Conservation (phyloP, 2,797 vertebrate species). For the Pantherophis alleghaniensis region DNA sequence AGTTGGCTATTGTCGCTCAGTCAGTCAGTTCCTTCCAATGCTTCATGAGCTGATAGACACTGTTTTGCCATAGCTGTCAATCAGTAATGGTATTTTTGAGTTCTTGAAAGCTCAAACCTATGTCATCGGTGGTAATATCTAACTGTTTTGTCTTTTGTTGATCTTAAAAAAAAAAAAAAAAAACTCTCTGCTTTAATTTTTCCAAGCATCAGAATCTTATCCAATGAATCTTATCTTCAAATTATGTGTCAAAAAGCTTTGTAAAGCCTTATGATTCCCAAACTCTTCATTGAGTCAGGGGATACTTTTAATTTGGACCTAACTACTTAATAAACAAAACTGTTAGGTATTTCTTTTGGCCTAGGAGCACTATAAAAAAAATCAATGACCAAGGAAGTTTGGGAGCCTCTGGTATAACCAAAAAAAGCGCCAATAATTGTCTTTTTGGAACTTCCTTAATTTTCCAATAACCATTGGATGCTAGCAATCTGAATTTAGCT, state of each 20-base stretch:
- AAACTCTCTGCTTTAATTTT: not conserved
- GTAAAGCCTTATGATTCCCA: not conserved
- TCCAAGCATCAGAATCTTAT: not conserved
- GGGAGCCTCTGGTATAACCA: not conserved
- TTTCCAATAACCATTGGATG: not conserved
- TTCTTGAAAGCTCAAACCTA: not conserved
- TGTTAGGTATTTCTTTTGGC: not conserved
- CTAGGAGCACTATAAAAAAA: not conserved
- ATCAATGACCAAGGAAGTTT: not conserved
- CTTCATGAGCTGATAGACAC: not conserved
- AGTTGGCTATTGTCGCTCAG: not conserved
- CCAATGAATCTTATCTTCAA: not conserved
- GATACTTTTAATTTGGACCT: not conserved
- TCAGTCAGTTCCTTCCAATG: not conserved
- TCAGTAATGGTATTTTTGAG: not conserved
- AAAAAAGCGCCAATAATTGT: not conserved
- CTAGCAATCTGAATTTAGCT: not conserved
- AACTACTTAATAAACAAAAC: not conserved
- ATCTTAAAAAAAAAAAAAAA: too few species aligned
- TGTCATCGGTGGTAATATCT: not conserved
- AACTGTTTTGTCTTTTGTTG: not conserved
- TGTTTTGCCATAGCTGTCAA: not conserved
- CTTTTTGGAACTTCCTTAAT: not conserved
- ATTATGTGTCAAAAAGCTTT: not conserved
- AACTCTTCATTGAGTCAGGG: not conserved